phyloP scores from a whole-genome alignment of 2,113 vertebrate species.

The Chinchilla lanigera region DNA sequence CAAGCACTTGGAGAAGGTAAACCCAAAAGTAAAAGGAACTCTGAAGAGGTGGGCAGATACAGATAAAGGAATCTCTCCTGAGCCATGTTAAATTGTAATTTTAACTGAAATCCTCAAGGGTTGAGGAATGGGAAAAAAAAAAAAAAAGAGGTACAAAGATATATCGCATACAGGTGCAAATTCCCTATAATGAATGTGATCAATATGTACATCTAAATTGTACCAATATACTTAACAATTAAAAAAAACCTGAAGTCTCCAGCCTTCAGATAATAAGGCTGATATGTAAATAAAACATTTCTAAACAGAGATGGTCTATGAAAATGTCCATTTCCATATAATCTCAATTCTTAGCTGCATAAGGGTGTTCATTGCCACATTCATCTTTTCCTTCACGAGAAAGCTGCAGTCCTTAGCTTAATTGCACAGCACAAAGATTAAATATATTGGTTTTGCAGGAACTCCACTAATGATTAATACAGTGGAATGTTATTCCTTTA shows the following conservation, averaged over 20 bases:
- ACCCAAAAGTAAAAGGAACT: neutral
- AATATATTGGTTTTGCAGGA: neutral
- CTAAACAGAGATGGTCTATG: neutral
- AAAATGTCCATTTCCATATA: neutral
- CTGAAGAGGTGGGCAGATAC: rapidly evolving
- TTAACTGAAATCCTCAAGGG: neutral
- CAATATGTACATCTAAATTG: too few relatives aligned
- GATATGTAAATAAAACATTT: neutral
- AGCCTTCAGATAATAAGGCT: neutral
- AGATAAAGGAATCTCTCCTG: neutral
- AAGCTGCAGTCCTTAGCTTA: neutral
- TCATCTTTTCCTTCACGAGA: neutral
- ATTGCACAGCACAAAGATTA: neutral
- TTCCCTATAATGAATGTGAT: neutral
- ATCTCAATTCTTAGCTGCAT: neutral
- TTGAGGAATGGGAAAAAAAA: neutral
- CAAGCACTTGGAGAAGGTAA: neutral
- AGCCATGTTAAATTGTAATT: neutral
- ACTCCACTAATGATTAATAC: neutral
- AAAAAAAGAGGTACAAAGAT: neutral
- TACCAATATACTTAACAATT: neutral
- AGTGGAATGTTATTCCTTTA: neutral
- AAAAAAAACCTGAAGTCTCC: neutral
- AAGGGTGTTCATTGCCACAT: rapidly evolving
- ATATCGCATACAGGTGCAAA: neutral